These are phyloP conservation scores for Grantiella picta DNA, from an alignment of 2,113 vertebrate genomes.

Conservation along the genomic window DNA sequence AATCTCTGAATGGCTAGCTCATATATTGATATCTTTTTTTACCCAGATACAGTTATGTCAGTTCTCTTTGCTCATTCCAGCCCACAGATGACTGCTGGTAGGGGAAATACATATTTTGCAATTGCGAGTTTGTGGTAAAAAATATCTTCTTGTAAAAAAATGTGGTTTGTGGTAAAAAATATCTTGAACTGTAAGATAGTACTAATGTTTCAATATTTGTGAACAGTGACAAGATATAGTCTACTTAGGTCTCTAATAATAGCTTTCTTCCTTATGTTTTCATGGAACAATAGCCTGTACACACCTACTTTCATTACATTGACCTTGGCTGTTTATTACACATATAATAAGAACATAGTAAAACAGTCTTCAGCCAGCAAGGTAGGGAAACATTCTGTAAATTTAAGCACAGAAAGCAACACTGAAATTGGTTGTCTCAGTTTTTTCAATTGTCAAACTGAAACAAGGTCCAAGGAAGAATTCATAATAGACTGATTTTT, in stretches of 20 bases:
- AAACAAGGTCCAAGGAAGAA: not conserved
- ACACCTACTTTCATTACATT: not conserved
- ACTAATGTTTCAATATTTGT: not conserved
- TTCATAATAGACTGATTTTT: not conserved
- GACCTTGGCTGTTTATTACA: not conserved
- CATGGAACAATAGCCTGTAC: not conserved
- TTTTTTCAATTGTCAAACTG: not conserved
- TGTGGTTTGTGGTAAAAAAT: not conserved
- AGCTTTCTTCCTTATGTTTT: not conserved
- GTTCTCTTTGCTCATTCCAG: not conserved
- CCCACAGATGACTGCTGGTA: not conserved
- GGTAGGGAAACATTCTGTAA: not conserved
- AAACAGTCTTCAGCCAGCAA: not conserved
- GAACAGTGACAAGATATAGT: not conserved
- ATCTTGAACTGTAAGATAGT: not conserved
- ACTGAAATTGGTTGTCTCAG: not conserved
- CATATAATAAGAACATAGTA: not conserved
- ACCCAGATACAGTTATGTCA: fast-evolving
- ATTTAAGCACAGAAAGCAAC: not conserved
- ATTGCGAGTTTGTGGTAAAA: not conserved
- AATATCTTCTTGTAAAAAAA: not conserved
- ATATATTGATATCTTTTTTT: not conserved
- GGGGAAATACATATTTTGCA: not conserved
- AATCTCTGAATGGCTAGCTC: not conserved
- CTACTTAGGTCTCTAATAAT: not conserved